Evolutionary conservation across 1,140 invertebrate genomes (phyloP), one percentile per base, ranked within the genome.

Genomic region (Agraylea sexmaculata): DNA sequence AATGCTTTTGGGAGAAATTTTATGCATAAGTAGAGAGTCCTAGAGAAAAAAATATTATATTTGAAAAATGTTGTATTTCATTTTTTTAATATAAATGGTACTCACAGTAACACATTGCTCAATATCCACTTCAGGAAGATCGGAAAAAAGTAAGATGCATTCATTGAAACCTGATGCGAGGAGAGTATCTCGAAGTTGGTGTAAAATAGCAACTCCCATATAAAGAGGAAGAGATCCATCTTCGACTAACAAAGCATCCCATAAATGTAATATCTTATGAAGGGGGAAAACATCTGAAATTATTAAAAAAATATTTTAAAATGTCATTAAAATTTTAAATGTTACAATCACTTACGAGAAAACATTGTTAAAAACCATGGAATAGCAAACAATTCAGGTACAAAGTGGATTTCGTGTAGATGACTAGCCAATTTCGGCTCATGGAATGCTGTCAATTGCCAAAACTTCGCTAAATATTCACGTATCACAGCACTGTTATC

Each of bases 321-420:
- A 23, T 15, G 23, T 21, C 32, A 3, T 18, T 17, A n/a, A 20
- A 10, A n/a, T 21, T n/a, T 16, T 35, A 10, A 11, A 17, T 27
- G 25, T 27, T 21, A 16, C 6, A 23, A 52, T 20, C 42, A 82
- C 85, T 80, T 73, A 95, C 89, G 94, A 40, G 94, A 95, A 70
- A 97, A 99, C 89, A 98, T 96, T 7, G 95, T 99, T 4, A 99
- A 68, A 63, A 99, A 98, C 95, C 95, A 99, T 0, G 95, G 94
- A 60, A 99, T 98, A n/a, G 95, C 90, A 68, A 98, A 99, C 2
- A 99, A 66, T 69, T 99, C 92, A 0, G 95, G 92, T 50, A 94
- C 87, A 61, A 99, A 99, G 52, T 83, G 87, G 50, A 98, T 96
- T 4, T 79, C 79, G 51, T 85, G 75, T 22, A 99, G 67, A 68